Percentiles rank a stretch among this genome's conserved stretches.
These are phyloP conservation scores for Drosophila histrio DNA, from an alignment of 2,888 invertebrate species.

Conservation along the genomic window DNA sequence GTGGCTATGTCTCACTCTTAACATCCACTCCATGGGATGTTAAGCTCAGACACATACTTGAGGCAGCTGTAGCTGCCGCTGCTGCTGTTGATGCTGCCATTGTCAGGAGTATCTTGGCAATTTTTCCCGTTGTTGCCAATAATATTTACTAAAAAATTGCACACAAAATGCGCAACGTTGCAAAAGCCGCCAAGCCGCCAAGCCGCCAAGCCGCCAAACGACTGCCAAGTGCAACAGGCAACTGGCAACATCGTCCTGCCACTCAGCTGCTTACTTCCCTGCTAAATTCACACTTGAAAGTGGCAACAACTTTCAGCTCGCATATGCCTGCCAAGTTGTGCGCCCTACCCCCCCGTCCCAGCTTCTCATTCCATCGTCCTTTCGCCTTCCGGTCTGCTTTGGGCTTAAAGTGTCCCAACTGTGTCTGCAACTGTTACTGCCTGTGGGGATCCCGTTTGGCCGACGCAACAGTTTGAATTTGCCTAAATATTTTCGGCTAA, in stretches of 20 bases:
- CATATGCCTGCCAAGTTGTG: constrained; percentile 64
- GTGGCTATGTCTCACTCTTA: constrained; percentile 11
- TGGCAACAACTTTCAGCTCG: constrained; percentile 42
- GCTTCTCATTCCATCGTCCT: background rate
- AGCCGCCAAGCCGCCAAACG: constrained; percentile 10
- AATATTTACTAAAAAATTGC: constrained; percentile 66
- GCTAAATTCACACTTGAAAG: constrained; percentile 53
- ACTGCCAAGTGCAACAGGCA: constrained; percentile 51
- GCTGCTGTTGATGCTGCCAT: constrained; percentile 34
- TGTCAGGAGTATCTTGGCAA: constrained; percentile 58
- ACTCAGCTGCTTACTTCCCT: constrained; percentile 55
- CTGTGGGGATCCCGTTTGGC: constrained; percentile 12
- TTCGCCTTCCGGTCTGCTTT: constrained; percentile 37
- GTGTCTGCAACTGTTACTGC: constrained; percentile 20
- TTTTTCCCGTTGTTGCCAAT: constrained; percentile 59
- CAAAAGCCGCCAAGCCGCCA: constrained; percentile 37
- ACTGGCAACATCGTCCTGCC: constrained; percentile 18
- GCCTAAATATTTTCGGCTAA: constrained; percentile 72
- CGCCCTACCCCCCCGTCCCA: background rate
- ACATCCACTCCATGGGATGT: constrained; percentile 51
- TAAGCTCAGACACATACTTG: constrained; percentile 74
- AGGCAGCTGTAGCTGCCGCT: constrained; percentile 27
- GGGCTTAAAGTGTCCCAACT: constrained; percentile 27
- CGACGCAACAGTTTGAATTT: constrained; percentile 66
- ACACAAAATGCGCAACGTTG: constrained; percentile 62